Percentiles rank a stretch among this genome's conserved stretches.
Conservation (phyloP, 2,113 vertebrate genomes). For the Hemichromis elongatus region DNA sequence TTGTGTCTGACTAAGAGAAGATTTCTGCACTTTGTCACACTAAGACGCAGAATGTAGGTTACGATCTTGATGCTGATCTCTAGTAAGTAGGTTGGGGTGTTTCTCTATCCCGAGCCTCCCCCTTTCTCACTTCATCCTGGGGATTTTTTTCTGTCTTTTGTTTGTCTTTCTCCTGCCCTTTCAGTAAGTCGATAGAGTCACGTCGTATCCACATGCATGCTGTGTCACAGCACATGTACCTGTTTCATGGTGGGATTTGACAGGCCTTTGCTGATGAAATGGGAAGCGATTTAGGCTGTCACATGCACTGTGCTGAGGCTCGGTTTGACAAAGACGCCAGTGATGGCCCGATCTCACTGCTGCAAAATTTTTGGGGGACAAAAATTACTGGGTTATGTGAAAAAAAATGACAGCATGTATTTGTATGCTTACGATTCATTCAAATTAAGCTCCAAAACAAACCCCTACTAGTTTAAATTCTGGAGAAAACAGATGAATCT, state of each 20-base stretch:
- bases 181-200: not conserved
- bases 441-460: not conserved
- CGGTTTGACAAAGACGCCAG: constrained; percentile 26
- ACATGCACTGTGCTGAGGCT: constrained; percentile 40
- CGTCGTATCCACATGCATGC: constrained; percentile 30
- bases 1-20: not conserved
- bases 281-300: constrained; percentile 55
- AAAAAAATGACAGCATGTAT: not conserved
- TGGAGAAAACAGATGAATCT: constrained; percentile 18
- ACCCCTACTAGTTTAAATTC: not conserved
- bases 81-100: constrained; percentile 21
- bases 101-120: not conserved
- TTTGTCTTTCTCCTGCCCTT: not conserved
- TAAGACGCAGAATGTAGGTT: constrained; percentile 43
- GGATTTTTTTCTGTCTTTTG: not conserved
- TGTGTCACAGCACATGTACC: constrained; percentile 28
- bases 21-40: constrained; percentile 20
- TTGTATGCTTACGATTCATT: not conserved
- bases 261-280: constrained; percentile 49
- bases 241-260: constrained; percentile 45
- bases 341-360: constrained; percentile 5
- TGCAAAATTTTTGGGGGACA: not conserved
- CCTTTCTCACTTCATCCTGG: not conserved
- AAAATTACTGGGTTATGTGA: not conserved
- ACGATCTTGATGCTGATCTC: constrained; percentile 37